phyloP scores from a whole-genome alignment of 2,113 vertebrate genomes.

The Carassius gibelio region DNA sequence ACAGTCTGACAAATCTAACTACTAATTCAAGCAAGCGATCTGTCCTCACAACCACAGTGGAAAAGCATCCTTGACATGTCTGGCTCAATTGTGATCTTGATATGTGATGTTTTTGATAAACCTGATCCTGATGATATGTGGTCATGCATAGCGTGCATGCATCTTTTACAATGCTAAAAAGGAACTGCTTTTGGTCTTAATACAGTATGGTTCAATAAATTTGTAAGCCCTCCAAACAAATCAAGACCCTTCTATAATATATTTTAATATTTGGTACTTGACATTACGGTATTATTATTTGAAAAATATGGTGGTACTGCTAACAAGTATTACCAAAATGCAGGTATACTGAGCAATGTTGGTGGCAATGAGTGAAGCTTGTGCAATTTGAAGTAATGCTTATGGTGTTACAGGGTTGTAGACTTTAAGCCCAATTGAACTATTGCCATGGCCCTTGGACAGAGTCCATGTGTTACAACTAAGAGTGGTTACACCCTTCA shows the following conservation, averaged over 20 bases:
- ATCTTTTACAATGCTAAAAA: not conserved
- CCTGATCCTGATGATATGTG: not conserved
- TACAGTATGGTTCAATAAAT: not conserved
- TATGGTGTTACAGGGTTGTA: not conserved
- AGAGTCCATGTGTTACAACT: not conserved
- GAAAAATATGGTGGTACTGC: not conserved
- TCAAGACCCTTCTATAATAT: not conserved
- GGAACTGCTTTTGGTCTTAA: not conserved
- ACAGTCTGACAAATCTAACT: not conserved
- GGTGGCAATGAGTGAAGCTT: not conserved
- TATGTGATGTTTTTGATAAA: not conserved
- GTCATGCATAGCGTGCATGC: not conserved
- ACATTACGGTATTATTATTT: not conserved
- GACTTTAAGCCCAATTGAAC: slow-evolving; percentile 1
- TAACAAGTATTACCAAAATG: not conserved
- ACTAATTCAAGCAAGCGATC: not conserved
- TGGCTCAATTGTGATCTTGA: not conserved
- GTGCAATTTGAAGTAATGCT: not conserved
- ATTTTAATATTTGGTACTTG: not conserved
- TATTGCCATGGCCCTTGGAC: not conserved
- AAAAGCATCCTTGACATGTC: slow-evolving; percentile 30
- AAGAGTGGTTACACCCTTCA: slow-evolving; percentile 33
- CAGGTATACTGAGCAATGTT: not conserved
- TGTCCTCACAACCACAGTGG: not conserved
- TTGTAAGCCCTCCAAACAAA: not conserved